Evolutionary conservation across 2,888 invertebrate genomes (phyloP).

Genomic region (Coleophora flavipennella): DNA sequence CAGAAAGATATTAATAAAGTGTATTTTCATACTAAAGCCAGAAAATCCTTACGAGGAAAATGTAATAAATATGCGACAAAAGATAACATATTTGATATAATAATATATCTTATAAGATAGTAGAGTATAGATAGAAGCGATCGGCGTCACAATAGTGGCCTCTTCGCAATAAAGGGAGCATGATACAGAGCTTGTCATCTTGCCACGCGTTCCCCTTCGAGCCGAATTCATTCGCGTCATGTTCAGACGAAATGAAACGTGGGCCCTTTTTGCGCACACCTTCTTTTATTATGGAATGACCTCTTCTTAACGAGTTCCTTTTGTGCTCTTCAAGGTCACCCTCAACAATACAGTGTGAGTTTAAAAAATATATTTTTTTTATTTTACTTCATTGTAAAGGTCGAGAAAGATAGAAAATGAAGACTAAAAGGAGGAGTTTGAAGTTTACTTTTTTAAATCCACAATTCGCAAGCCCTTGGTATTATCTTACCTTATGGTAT

Average conservation of each 20-base stretch:
- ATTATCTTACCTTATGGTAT: too few relatives aligned
- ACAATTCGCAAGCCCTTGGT: too few relatives aligned
- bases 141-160: constrained; percentile 20
- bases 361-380: too few relatives aligned
- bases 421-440: too few relatives aligned
- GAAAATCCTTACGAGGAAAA: neutral
- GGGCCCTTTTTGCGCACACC: constrained; percentile 43
- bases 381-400: too few relatives aligned
- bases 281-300: constrained; percentile 40
- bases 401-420: too few relatives aligned
- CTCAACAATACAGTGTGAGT: constrained; percentile 34
- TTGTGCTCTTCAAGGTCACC: constrained; percentile 40
- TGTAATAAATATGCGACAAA: neutral
- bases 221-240: constrained; percentile 38
- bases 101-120: too few relatives aligned
- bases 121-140: constrained; percentile 3
- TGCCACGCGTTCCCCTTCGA: constrained; percentile 27
- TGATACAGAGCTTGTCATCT: constrained; percentile 32
- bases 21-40: too few relatives aligned
- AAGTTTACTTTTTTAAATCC: too few relatives aligned
- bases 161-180: constrained; percentile 28
- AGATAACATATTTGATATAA: too few relatives aligned
- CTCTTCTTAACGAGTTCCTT: constrained; percentile 49
- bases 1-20: too few relatives aligned
- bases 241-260: constrained; percentile 39